Evolutionary conservation across 2,888 invertebrate species (phyloP).

Genomic region (Antheraea assamensis): DNA sequence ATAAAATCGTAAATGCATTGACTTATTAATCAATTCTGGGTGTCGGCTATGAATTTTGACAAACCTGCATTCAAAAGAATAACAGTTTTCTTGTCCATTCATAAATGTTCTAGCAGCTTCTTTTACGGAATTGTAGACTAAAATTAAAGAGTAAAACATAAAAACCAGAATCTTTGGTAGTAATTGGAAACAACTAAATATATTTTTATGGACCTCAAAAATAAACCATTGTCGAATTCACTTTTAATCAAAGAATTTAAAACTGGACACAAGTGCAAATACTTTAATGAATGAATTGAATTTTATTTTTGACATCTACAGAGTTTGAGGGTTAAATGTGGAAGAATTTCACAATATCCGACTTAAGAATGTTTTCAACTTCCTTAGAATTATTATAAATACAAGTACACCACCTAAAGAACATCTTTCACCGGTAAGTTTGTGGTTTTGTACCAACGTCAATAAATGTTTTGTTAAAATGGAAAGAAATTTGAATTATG

Average conservation of each 20-base stretch:
- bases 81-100: too few relatives aligned
- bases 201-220: background rate
- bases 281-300: background rate
- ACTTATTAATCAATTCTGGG: too few relatives aligned
- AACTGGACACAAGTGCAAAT: background rate
- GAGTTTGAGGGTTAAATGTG: slow-evolving; percentile 50
- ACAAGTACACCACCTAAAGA: slow-evolving; percentile 41
- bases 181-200: too few relatives aligned
- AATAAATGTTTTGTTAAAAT: slow-evolving; percentile 40
- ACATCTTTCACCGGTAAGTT: slow-evolving; percentile 45
- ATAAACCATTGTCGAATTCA: background rate
- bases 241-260: background rate
- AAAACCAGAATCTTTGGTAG: too few relatives aligned
- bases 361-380: slow-evolving; percentile 38
- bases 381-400: slow-evolving; percentile 63
- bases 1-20: too few relatives aligned
- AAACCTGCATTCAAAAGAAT: too few relatives aligned
- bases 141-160: too few relatives aligned
- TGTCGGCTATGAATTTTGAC: too few relatives aligned
- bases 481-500: slow-evolving; percentile 37
- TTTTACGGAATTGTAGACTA: too few relatives aligned
- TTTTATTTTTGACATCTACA: background rate
- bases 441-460: slow-evolving; percentile 18
- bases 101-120: too few relatives aligned
- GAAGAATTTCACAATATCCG: slow-evolving; percentile 53